phyloP scores from a whole-genome alignment of 1,140 invertebrate genomes.

The Arion vulgaris region DNA sequence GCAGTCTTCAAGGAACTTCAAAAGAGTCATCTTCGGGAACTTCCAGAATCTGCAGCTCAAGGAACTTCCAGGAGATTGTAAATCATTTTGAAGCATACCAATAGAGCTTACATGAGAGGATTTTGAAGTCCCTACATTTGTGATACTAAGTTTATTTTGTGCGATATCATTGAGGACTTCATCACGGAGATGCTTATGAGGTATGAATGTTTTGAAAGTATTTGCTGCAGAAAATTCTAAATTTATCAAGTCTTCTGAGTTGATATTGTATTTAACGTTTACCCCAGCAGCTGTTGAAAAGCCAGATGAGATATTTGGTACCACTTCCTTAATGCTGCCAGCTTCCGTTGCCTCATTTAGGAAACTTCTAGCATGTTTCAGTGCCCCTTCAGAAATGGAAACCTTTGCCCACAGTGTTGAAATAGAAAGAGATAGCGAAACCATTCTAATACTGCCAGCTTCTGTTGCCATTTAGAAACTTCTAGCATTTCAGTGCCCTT shows the following conservation, averaged over 20 bases:
- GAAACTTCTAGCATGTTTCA: constrained; percentile 45
- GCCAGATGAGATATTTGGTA: neutral
- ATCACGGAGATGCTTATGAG: neutral
- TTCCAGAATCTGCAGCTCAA: no score
- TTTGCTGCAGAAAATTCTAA: neutral
- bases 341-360: neutral
- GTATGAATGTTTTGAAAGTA: neutral
- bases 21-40: no score
- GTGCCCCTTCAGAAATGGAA: constrained; percentile 41
- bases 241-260: neutral
- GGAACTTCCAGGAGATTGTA: neutral
- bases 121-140: neutral
- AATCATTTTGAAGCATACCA: neutral
- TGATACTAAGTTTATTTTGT: neutral
- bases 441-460: no score
- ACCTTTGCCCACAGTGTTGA: no score
- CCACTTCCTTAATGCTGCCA: neutral
- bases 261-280: no score
- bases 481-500: no score
- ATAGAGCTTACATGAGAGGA: neutral
- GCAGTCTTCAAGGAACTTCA: no score
- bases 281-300: neutral
- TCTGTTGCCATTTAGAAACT: no score
- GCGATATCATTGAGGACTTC: neutral
- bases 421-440: no score